phyloP scores from a whole-genome alignment of 2,113 vertebrate genomes.

The Loxodonta africana region DNA sequence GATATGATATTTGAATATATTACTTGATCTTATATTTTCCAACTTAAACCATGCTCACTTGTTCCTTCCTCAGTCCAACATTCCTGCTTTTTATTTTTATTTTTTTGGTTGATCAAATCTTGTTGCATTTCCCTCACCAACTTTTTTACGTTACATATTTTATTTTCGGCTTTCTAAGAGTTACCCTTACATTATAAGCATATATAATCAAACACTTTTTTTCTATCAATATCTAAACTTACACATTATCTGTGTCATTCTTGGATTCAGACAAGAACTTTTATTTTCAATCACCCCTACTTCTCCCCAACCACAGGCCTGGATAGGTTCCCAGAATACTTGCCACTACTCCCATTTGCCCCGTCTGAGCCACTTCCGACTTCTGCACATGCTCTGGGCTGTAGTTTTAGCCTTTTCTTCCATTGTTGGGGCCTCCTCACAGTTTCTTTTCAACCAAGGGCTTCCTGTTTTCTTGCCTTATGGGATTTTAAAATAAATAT shows the following conservation, averaged over 20 bases:
- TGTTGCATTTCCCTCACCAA: background rate
- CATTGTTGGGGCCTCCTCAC: background rate
- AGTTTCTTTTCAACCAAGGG: background rate
- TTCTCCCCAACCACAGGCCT: background rate
- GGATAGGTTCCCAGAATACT: background rate
- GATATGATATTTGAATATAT: background rate
- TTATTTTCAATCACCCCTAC: background rate
- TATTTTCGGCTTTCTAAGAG: conserved; percentile 23
- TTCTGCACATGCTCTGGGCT: background rate
- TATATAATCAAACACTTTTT: background rate
- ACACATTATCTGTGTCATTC: background rate
- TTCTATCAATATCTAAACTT: background rate
- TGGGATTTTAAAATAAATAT: background rate
- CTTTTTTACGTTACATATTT: background rate
- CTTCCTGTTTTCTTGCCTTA: background rate
- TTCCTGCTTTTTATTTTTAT: background rate
- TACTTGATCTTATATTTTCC: background rate
- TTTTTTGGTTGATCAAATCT: background rate
- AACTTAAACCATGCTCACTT: background rate
- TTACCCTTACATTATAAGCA: background rate
- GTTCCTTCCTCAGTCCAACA: background rate
- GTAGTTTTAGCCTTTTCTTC: background rate
- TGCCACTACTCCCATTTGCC: no score
- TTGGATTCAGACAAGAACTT: background rate
- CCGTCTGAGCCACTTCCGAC: background rate